Percentiles rank a stretch among this genome's conserved stretches.
These are phyloP conservation scores for Hippoglossus stenolepis DNA, from an alignment of 2,113 vertebrate species.

Conservation along the genomic window DNA sequence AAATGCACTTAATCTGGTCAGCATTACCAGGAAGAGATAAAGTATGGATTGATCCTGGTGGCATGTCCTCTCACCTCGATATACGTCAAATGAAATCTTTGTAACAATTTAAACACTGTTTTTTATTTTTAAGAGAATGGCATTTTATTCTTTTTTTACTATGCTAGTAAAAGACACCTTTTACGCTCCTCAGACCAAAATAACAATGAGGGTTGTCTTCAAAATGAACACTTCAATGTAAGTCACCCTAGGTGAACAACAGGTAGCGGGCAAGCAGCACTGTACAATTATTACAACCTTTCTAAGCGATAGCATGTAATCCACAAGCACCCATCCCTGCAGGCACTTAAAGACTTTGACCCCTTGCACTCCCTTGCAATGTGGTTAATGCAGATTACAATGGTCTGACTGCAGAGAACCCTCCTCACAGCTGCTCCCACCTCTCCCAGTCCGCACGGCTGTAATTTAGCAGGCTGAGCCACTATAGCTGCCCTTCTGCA, in stretches of 20 bases:
- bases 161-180: neutral
- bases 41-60: conserved; percentile 19
- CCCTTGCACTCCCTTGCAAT: conserved; percentile 79
- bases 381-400: conserved; percentile 85
- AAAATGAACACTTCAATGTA: conserved; percentile 38
- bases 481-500: conserved; percentile 25
- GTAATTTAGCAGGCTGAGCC: conserved; percentile 71
- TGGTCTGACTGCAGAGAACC: conserved; percentile 75
- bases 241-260: conserved; percentile 59
- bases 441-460: conserved; percentile 61
- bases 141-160: neutral
- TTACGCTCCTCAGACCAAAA: neutral
- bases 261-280: conserved; percentile 49
- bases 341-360: conserved; percentile 86
- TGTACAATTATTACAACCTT: conserved; percentile 72
- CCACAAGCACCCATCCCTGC: conserved; percentile 76
- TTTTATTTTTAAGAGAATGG: too few species aligned
- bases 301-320: conserved; percentile 74
- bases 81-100: neutral
- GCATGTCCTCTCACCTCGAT: neutral
- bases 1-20: conserved; percentile 67
- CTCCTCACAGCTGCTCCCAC: conserved; percentile 78
- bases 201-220: conserved; percentile 23
- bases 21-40: conserved; percentile 52
- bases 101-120: neutral